These are phyloP conservation scores for Dromiciops gliroides DNA, from an alignment of 2,113 vertebrate genomes.

Conservation along the genomic window DNA sequence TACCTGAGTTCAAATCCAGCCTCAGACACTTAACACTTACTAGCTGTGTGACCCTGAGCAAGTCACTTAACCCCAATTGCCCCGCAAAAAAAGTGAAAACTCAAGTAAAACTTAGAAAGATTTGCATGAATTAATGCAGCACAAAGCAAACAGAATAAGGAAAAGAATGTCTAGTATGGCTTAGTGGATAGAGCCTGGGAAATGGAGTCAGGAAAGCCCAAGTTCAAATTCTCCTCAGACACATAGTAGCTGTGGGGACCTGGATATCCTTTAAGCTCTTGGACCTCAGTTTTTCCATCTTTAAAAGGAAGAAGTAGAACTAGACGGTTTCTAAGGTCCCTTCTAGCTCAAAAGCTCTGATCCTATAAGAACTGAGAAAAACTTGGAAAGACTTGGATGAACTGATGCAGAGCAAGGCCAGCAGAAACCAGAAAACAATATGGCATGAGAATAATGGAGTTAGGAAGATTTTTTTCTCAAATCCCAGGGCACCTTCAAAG, in stretches of 20 bases:
- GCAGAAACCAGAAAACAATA: background rate
- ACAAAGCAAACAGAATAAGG: background rate
- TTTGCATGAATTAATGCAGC: background rate
- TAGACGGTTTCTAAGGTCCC: background rate
- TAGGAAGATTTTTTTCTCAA: background rate
- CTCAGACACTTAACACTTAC: too few species aligned
- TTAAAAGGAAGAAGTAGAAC: background rate
- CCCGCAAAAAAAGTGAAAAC: too few species aligned
- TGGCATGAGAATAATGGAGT: too few species aligned
- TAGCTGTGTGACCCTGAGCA: too few species aligned
- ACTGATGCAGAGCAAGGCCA: background rate
- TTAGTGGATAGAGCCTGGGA: background rate
- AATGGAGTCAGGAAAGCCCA: background rate
- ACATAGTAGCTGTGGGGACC: background rate
- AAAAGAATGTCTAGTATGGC: background rate
- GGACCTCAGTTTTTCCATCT: background rate
- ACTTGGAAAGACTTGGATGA: background rate
- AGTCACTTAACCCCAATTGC: too few species aligned
- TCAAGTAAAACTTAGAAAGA: background rate
- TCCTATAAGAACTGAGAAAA: background rate
- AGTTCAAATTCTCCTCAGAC: too few species aligned
- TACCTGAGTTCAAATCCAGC: too few species aligned
- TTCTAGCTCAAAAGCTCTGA: constrained; percentile 2
- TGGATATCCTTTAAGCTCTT: background rate
- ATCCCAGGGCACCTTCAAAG: background rate